Evolutionary conservation across 1,140 invertebrate species (phyloP), one percentile per base, ranked within the genome.

Genomic region (Harpegnathos saltator): DNA sequence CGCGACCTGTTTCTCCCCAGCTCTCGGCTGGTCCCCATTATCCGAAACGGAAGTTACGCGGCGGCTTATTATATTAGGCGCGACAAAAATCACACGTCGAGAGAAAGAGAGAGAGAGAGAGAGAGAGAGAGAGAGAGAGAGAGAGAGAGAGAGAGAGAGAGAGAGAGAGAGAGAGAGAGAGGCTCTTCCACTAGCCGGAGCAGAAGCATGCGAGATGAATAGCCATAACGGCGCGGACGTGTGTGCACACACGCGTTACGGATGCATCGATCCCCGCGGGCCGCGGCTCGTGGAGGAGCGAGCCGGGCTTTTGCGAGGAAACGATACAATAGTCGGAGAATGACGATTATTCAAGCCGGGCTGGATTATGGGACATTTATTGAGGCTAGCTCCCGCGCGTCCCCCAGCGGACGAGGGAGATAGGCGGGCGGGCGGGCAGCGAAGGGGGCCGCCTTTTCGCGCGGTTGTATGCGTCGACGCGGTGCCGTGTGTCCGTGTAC

Each of bases 301-400:
- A 82, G 86, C n/a, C 80, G 82, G 84, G 86, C 80, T 85, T 84
- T 88, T 58, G 85, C 84, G 65, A 89, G 81, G 82, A 89, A 86
- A 90, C 83, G 90, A 90, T 86, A 91, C 89, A 90, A 90, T 90
- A 56, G 61, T 52, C 58, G 62, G 82, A 89, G 89, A 93, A 93
- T 92, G 84, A 82, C 90, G 92, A 93, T 93, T 91, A 92, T 91
- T 91, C 90, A 78, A 84, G 84, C 75, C 89, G 89, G 91, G 92
- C 89, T 92, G 91, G 90, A 92, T 92, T 91, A 91, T 89, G 87
- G 85, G 89, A 89, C 89, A 87, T 82, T 92, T 89, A 90, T 93
- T 90, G 87, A 91, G 85, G 83, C 77, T 81, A 83, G 68, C 75
- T 68, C 56, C 80, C 81, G 58, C 83, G n/a, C n/a, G n/a, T n/a